Conservation (phyloP, 2,888 invertebrate species). For the Merodon equestris region DNA sequence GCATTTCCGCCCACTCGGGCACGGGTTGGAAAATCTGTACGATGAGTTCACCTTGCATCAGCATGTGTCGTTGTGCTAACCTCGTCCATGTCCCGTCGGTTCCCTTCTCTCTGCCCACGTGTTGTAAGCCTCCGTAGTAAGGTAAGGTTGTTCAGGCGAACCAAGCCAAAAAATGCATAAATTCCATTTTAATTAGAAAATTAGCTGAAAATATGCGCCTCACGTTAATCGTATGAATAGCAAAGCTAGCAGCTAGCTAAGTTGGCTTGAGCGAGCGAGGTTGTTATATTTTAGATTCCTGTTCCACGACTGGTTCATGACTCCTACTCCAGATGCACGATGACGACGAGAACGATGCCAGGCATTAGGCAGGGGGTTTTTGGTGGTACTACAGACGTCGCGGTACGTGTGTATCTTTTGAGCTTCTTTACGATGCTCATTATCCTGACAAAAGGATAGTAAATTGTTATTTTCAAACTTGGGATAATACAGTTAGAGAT, state of each 20-base stretch:
- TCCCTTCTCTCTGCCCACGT: no score
- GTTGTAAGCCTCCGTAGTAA: no score
- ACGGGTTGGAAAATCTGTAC: constrained; percentile 37
- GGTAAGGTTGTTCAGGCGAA: constrained; percentile 60
- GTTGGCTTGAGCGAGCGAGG: constrained; percentile 9
- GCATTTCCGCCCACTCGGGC: background rate
- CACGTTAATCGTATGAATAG: constrained; percentile 78
- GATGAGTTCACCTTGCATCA: constrained; percentile 60
- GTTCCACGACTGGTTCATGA: constrained; percentile 23
- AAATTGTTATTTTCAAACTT: constrained; percentile 67
- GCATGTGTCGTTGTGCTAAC: constrained; percentile 56
- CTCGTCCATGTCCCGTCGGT: no score
- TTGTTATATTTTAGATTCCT: constrained; percentile 56
- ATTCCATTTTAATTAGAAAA: constrained; percentile 79
- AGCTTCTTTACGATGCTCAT: constrained; percentile 67
- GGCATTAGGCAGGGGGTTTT: constrained; percentile 11
- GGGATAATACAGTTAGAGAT: constrained; percentile 51
- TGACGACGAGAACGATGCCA: constrained; percentile 34
- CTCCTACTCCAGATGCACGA: constrained; percentile 36
- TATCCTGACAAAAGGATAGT: constrained; percentile 67
- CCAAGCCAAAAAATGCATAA: constrained; percentile 76
- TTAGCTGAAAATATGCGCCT: constrained; percentile 79
- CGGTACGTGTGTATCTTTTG: constrained; percentile 62
- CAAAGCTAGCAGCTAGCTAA: constrained; percentile 35
- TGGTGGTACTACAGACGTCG: constrained; percentile 27